phyloP scores from a whole-genome alignment of 2,888 invertebrate genomes.

The Ceratothoa steindachneri region DNA sequence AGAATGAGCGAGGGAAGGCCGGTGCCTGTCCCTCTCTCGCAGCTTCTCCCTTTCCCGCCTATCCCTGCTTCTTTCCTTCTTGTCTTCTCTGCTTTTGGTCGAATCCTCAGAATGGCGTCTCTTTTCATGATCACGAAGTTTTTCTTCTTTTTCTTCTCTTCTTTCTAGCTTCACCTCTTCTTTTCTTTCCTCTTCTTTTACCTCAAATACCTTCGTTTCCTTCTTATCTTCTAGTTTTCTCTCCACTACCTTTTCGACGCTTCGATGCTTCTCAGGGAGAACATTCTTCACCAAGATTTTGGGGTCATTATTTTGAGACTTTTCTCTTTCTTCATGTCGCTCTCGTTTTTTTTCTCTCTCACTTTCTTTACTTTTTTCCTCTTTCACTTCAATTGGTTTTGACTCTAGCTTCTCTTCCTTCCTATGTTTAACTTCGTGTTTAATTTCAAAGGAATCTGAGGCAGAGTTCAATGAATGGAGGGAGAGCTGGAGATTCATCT shows the following conservation, averaged over 20 bases:
- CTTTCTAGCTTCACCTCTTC: slow-evolving; percentile 24
- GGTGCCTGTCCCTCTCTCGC: slow-evolving; percentile 20
- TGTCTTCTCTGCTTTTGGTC: slow-evolving; percentile 16
- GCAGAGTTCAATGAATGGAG: background rate
- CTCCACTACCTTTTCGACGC: background rate
- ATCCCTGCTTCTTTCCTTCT: slow-evolving; percentile 24
- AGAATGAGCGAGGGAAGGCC: slow-evolving; percentile 3
- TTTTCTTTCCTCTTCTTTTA: slow-evolving; percentile 19
- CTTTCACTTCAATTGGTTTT: slow-evolving; percentile 29
- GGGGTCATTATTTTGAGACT: slow-evolving; percentile 52
- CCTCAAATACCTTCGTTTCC: slow-evolving; percentile 19
- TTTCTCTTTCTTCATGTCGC: slow-evolving; percentile 16
- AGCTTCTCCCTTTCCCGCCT: slow-evolving; percentile 29
- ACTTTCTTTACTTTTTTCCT: slow-evolving; percentile 20
- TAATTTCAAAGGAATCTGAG: slow-evolving; percentile 46
- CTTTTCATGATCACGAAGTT: slow-evolving; percentile 21
- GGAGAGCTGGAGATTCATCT: background rate
- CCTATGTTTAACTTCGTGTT: slow-evolving; percentile 45
- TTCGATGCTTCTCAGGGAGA: background rate
- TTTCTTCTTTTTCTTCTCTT: slow-evolving; percentile 19
- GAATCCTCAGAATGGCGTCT: slow-evolving; percentile 36
- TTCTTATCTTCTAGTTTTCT: slow-evolving; percentile 12
- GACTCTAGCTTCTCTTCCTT: slow-evolving; percentile 24
- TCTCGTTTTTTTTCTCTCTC: slow-evolving; percentile 7
- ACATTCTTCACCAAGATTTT: slow-evolving; percentile 1